phyloP scores from a whole-genome alignment of 2,113 vertebrate genomes.

The Phyllostomus discolor region DNA sequence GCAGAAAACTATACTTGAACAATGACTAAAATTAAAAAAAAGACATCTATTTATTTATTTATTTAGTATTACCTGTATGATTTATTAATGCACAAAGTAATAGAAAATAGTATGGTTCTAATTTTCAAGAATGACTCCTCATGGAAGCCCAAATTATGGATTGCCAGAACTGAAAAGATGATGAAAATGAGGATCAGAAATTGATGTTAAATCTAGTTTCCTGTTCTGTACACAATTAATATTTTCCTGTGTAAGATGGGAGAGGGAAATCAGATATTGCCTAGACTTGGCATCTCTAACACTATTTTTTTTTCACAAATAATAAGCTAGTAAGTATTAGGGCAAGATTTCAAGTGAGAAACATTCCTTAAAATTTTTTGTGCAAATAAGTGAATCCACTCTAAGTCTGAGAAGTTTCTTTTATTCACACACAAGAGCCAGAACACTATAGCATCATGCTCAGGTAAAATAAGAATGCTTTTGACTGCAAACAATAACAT shows the following conservation, averaged over 20 bases:
- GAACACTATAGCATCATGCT: background rate
- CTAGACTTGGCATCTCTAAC: background rate
- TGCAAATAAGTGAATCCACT: background rate
- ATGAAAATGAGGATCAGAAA: background rate
- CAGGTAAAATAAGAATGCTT: background rate
- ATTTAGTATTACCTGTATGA: background rate
- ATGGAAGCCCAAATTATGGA: background rate
- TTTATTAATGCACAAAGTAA: background rate
- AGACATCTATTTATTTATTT: background rate
- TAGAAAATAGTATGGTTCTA: background rate
- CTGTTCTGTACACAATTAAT: background rate
- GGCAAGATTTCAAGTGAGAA: background rate
- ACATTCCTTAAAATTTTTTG: background rate
- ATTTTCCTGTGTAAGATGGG: background rate
- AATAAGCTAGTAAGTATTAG: background rate
- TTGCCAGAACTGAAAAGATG: background rate
- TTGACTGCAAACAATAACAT: constrained; percentile 38
- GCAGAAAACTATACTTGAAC: too few species aligned
- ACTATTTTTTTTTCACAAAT: background rate
- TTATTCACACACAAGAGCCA: background rate
- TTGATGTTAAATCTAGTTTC: background rate
- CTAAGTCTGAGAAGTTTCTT: background rate
- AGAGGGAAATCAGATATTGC: background rate
- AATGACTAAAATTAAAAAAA: too few species aligned
- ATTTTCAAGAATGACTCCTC: background rate